Percentiles rank a stretch among this genome's conserved stretches.
Evolutionary conservation across 2,797 vertebrate species (phyloP).

Genomic region (Pantherophis alleghaniensis): DNA sequence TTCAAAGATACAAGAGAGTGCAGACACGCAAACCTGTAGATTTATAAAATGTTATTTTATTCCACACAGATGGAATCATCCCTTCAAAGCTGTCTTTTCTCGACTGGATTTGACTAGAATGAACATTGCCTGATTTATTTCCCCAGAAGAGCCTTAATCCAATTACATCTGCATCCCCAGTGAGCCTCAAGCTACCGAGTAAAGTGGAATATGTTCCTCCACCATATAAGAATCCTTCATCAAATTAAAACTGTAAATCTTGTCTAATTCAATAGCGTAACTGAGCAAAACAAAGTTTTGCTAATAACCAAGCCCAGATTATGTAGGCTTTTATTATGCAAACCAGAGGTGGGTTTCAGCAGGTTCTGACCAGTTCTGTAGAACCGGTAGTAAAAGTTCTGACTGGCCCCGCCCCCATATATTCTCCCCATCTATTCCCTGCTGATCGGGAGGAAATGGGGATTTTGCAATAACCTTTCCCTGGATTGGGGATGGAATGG

Average conservation of each 20-base stretch:
- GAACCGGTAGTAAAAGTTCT: too few relatives aligned
- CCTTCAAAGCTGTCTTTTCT: background rate
- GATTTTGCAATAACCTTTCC: too few relatives aligned
- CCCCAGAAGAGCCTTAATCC: background rate
- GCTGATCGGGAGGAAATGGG: too few relatives aligned
- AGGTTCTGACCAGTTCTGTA: too few relatives aligned
- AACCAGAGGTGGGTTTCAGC: background rate
- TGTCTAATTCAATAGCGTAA: background rate
- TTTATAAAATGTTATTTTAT: background rate
- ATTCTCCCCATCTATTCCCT: too few relatives aligned
- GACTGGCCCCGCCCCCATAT: too few relatives aligned
- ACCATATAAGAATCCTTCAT: background rate
- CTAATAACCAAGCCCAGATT: background rate
- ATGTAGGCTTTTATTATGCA: background rate
- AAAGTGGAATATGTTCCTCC: background rate
- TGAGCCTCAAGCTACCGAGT: background rate
- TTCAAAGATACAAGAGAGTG: background rate
- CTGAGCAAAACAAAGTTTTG: background rate
- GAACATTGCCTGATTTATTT: background rate
- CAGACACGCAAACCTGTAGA: background rate
- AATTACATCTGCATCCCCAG: background rate
- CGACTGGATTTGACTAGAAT: background rate
- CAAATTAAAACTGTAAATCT: conserved; percentile 14
- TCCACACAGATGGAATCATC: background rate
- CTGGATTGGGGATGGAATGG: too few relatives aligned